Conservation (phyloP, 2,113 vertebrate genomes). For the Pomatorhinus ruficollis region DNA sequence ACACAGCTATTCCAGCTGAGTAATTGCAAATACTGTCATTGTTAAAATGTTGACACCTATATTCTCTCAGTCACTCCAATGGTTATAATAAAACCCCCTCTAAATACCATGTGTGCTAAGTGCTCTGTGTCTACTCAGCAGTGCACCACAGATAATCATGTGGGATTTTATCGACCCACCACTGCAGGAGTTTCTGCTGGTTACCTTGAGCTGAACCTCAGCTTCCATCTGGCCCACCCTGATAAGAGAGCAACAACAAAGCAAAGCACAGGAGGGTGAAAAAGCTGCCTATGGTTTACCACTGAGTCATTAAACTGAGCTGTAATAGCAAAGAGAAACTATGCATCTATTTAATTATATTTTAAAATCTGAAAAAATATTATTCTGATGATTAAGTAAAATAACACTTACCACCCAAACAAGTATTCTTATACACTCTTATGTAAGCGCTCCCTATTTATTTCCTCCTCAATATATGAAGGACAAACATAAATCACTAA, state of each 20-base stretch:
- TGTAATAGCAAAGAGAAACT: background rate
- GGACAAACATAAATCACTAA: background rate
- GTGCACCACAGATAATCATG: background rate
- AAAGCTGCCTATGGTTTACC: background rate
- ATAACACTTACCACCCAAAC: background rate
- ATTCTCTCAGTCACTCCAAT: background rate
- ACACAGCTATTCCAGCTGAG: background rate
- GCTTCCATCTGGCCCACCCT: slow-evolving; percentile 60
- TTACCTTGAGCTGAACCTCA: slow-evolving; percentile 56
- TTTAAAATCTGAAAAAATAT: background rate
- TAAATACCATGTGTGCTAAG: background rate
- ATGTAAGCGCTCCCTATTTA: background rate
- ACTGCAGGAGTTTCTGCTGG: slow-evolving; percentile 29
- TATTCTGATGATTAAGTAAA: slow-evolving; percentile 3
- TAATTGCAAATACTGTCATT: background rate
- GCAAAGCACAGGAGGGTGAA: background rate
- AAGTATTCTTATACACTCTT: background rate
- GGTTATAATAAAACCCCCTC: background rate
- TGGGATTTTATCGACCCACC: slow-evolving; percentile 42
- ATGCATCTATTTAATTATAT: background rate
- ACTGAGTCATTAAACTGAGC: background rate
- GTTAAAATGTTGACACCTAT: background rate
- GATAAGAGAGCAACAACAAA: slow-evolving; percentile 61
- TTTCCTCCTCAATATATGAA: background rate
- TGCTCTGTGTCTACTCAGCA: background rate